Evolutionary conservation across 2,888 invertebrate genomes (phyloP).

Genomic region (Xylota sylvarum): DNA sequence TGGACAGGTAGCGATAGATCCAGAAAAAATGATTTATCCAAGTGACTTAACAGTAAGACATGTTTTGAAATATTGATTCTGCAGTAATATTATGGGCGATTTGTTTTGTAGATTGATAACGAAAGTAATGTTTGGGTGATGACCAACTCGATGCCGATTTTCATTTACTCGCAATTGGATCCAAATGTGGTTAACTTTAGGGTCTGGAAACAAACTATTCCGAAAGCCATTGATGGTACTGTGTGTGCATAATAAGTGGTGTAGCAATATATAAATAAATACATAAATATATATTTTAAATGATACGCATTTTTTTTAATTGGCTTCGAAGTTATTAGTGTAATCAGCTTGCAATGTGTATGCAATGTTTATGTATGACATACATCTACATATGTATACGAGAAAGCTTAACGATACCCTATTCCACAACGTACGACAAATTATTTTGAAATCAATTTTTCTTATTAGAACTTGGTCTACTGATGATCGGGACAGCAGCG

Average conservation of each 20-base stretch:
- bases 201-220: conserved; percentile 86
- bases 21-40: conserved; percentile 89
- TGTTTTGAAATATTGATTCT: neutral
- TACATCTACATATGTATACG: no score
- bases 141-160: conserved; percentile 89
- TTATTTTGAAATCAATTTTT: no score
- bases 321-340: neutral
- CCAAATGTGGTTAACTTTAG: conserved; percentile 88
- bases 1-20: conserved; percentile 87
- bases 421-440: no score
- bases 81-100: neutral
- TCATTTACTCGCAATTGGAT: conserved; percentile 88
- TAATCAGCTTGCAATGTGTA: neutral
- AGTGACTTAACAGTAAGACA: conserved; percentile 86
- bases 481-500: no score
- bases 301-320: neutral
- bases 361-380: no score
- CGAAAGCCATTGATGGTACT: conserved; percentile 84
- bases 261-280: conserved; percentile 47
- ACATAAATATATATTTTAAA: conserved; percentile 72
- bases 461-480: no score
- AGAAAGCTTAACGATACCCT: no score
- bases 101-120: conserved; percentile 86
- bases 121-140: conserved; percentile 89
- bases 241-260: conserved; percentile 81